These are phyloP conservation scores for Calyptomena viridis DNA, from an alignment of 2,113 vertebrate species.

Conservation along the genomic window DNA sequence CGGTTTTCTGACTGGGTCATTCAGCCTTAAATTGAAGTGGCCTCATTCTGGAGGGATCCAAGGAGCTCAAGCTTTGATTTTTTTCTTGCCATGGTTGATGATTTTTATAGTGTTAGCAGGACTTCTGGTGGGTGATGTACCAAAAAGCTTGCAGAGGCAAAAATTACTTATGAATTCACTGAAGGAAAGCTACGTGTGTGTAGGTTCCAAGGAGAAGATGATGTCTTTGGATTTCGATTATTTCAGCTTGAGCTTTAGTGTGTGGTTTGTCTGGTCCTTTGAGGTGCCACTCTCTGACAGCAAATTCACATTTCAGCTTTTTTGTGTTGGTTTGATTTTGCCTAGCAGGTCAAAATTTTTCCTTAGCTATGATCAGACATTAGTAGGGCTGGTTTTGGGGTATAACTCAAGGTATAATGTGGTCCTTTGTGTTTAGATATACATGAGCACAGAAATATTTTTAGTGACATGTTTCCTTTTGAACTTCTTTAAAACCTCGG, in stretches of 20 bases:
- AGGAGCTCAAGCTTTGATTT: background rate
- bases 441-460: background rate
- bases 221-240: background rate
- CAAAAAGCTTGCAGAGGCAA: background rate
- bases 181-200: background rate
- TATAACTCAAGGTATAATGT: background rate
- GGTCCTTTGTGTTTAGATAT: background rate
- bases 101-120: background rate
- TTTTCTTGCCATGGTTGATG: background rate
- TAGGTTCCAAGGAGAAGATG: background rate
- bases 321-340: background rate
- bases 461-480: background rate
- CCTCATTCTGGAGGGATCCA: background rate
- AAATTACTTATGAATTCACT: background rate
- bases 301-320: background rate
- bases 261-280: background rate
- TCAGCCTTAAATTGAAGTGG: background rate
- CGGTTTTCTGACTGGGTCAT: background rate
- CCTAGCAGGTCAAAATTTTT: background rate
- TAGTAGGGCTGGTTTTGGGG: background rate
- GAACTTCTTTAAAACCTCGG: background rate
- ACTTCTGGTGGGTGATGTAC: background rate
- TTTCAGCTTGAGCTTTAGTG: background rate
- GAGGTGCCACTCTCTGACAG: background rate
- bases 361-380: background rate